Conservation (phyloP, 1,140 invertebrate species). For the Melanaphis sacchari region DNA sequence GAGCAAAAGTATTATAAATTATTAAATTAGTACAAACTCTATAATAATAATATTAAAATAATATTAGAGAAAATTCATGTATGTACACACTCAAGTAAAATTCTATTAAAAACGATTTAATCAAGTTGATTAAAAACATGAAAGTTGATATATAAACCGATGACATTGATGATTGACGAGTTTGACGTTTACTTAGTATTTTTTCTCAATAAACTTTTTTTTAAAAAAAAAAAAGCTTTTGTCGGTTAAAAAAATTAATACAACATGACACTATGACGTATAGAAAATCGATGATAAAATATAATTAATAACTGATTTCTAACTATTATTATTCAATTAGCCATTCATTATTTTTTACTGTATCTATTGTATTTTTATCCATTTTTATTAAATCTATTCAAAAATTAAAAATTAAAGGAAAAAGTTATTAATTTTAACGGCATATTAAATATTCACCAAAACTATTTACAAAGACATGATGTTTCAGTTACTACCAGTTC, state of each 20-base stretch:
- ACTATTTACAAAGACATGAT: background rate
- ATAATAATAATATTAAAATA: background rate
- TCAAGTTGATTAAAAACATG: too few species aligned
- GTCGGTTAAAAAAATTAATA: background rate
- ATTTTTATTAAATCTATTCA: background rate
- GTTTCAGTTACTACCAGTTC: too few species aligned
- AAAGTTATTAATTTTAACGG: background rate
- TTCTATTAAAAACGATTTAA: too few species aligned
- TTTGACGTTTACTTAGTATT: background rate
- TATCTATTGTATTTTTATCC: background rate
- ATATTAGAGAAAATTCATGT: background rate
- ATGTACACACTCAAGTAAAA: too few species aligned
- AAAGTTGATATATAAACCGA: background rate
- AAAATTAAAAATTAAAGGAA: background rate
- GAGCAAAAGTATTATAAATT: background rate
- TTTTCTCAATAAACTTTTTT: background rate
- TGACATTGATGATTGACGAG: background rate
- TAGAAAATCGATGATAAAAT: background rate
- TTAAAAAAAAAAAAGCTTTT: background rate
- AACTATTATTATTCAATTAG: background rate
- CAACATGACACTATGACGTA: background rate
- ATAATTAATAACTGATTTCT: background rate
- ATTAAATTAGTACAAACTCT: background rate
- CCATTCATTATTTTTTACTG: background rate
- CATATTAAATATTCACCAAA: background rate